A percentile compares a stretch with the other conserved stretches of the same genome.
phyloP scores from a whole-genome alignment of 2,113 vertebrate species.

The Collichthys lucidus region DNA sequence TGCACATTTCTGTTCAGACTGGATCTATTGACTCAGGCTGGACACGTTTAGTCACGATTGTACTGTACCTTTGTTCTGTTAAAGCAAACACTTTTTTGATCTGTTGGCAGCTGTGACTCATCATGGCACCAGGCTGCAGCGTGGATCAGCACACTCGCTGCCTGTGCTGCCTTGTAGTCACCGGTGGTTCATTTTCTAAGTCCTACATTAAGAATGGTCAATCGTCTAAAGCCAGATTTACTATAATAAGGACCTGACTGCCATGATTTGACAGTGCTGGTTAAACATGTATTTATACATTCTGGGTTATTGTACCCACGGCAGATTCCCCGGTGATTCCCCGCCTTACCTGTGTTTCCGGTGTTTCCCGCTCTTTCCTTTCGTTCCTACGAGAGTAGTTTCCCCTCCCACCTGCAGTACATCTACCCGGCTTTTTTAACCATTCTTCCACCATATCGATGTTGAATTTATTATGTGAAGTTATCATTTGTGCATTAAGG shows the following conservation, averaged over 20 bases:
- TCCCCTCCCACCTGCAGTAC: too few species aligned
- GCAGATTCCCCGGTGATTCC: too few species aligned
- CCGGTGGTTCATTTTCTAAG: not conserved
- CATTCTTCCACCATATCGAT: too few species aligned
- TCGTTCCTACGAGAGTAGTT: too few species aligned
- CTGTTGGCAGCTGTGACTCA: conserved; percentile 13
- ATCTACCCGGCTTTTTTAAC: too few species aligned
- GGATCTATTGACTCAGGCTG: conserved; percentile 20
- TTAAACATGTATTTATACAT: conserved; percentile 8
- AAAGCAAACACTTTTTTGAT: conserved; percentile 38
- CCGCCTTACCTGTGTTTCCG: too few species aligned
- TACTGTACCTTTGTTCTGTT: not conserved
- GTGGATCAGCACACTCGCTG: not conserved
- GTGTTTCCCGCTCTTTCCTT: too few species aligned
- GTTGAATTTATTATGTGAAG: too few species aligned
- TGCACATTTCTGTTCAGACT: conserved; percentile 6
- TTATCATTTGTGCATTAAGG: too few species aligned
- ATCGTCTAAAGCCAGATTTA: conserved; percentile 70
- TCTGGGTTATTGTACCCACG: not conserved
- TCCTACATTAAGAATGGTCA: conserved; percentile 64
- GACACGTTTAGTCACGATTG: not conserved
- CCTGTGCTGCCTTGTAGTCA: not conserved
- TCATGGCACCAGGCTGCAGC: not conserved
- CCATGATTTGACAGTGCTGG: not conserved
- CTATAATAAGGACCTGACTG: conserved; percentile 43